Conservation (phyloP, 2,888 invertebrate genomes). For the Leucophenga maculata region DNA sequence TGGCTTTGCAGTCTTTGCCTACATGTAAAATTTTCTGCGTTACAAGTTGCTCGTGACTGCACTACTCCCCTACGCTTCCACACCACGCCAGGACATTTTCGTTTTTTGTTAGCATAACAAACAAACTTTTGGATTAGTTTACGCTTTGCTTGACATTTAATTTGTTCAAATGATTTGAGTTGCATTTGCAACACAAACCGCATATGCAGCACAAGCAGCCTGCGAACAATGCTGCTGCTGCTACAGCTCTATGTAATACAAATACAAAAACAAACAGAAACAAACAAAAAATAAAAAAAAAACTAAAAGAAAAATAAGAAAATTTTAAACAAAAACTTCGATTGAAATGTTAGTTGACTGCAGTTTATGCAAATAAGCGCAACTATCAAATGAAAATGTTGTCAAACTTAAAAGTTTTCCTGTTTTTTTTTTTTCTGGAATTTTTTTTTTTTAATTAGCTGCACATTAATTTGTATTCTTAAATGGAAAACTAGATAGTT, state of each 20-base stretch:
- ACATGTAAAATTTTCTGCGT: background rate
- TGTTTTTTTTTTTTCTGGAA: background rate
- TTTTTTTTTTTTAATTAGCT: slow-evolving; percentile 1
- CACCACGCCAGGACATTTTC: slow-evolving; percentile 4
- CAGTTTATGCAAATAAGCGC: background rate
- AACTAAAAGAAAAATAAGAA: background rate
- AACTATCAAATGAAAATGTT: slow-evolving; percentile 6
- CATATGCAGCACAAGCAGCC: background rate
- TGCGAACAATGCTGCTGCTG: too few relatives aligned
- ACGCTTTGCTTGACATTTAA: slow-evolving; percentile 46
- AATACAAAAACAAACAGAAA: too few relatives aligned
- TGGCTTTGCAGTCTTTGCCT: too few relatives aligned
- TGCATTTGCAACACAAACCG: slow-evolving; percentile 16
- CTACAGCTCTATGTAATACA: too few relatives aligned
- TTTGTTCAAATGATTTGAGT: slow-evolving; percentile 45
- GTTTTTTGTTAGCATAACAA: slow-evolving; percentile 24
- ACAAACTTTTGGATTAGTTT: slow-evolving; percentile 27
- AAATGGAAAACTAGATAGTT: too few relatives aligned
- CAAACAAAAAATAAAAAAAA: background rate
- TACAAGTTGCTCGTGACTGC: background rate
- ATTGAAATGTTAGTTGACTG: slow-evolving; percentile 2
- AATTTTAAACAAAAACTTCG: slow-evolving; percentile 5
- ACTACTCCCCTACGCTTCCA: background rate
- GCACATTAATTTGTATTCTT: background rate
- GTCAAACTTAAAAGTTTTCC: background rate